Percentiles rank a stretch among this genome's conserved stretches.
These are phyloP conservation scores for Callopanchax toddi DNA, from an alignment of 2,113 vertebrate species.

Conservation along the genomic window DNA sequence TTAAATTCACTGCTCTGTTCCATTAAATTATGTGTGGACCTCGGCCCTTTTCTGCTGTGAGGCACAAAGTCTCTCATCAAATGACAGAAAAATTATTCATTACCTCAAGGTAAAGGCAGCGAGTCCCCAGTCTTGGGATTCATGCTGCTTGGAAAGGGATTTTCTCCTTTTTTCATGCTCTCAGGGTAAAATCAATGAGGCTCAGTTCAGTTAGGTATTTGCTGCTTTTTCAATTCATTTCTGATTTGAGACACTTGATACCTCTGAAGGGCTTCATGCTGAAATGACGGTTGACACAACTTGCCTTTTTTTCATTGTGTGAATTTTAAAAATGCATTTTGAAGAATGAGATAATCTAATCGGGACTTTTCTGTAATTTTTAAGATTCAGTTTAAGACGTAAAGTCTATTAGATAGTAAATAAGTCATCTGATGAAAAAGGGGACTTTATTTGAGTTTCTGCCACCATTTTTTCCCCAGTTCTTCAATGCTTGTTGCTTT, in stretches of 20 bases:
- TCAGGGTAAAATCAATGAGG: constrained; percentile 67
- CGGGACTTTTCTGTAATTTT: constrained; percentile 7
- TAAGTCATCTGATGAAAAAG: neutral
- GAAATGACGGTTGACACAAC: constrained; percentile 32
- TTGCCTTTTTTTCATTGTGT: constrained; percentile 45
- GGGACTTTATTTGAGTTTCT: no score
- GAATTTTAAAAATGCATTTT: constrained; percentile 33
- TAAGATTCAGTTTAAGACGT: neutral
- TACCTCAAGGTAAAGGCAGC: constrained; percentile 65
- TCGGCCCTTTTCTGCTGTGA: constrained; percentile 11
- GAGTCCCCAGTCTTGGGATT: constrained; percentile 41
- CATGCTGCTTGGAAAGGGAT: constrained; percentile 57
- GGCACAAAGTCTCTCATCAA: constrained; percentile 27
- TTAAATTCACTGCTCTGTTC: constrained; percentile 21
- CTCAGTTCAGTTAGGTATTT: constrained; percentile 68
- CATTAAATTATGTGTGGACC: constrained; percentile 10
- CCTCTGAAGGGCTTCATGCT: constrained; percentile 37
- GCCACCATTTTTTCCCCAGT: no score
- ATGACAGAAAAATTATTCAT: constrained; percentile 62
- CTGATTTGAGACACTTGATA: constrained; percentile 70
- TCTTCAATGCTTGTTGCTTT: no score
- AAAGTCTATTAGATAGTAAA: constrained; percentile 13
- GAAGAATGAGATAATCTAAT: constrained; percentile 23
- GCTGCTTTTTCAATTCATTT: constrained; percentile 70
- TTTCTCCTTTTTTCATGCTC: constrained; percentile 59